Evolutionary conservation across 2,113 vertebrate genomes (phyloP).

Genomic region (Oriolus oriolus): DNA sequence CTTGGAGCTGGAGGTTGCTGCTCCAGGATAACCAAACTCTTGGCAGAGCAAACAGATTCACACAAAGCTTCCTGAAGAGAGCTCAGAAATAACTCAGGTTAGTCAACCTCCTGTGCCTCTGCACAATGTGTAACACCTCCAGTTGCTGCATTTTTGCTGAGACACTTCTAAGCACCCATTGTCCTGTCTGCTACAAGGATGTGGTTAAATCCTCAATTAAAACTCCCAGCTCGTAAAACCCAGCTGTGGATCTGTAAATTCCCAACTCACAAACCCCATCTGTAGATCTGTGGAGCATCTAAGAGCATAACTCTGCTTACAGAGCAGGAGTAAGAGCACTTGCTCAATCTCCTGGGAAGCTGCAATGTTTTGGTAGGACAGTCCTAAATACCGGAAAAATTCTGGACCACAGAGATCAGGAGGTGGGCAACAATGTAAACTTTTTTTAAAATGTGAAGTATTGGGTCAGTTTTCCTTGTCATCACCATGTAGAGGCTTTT

Average conservation of each 20-base stretch:
- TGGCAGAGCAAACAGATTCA: neutral
- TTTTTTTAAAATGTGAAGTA: neutral
- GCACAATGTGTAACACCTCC: neutral
- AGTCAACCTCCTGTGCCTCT: neutral
- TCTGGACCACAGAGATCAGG: neutral
- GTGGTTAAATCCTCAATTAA: neutral
- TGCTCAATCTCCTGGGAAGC: neutral
- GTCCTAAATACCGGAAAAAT: neutral
- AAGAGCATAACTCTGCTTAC: neutral
- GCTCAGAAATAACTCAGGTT: neutral
- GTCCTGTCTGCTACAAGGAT: neutral
- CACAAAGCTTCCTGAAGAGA: neutral
- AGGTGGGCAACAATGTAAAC: neutral
- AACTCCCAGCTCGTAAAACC: neutral
- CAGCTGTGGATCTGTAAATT: neutral
- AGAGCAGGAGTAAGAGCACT: neutral
- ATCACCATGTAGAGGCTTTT: fast-evolving
- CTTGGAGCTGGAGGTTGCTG: neutral
- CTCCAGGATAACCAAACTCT: neutral
- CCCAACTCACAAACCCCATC: neutral
- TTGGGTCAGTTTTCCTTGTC: neutral
- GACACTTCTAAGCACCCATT: neutral
- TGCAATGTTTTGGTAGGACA: neutral
- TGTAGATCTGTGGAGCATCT: neutral
- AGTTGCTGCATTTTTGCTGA: neutral